Base-by-base conservation (phyloP, 2,888 invertebrate species). In the Clanis bilineata region DNA sequence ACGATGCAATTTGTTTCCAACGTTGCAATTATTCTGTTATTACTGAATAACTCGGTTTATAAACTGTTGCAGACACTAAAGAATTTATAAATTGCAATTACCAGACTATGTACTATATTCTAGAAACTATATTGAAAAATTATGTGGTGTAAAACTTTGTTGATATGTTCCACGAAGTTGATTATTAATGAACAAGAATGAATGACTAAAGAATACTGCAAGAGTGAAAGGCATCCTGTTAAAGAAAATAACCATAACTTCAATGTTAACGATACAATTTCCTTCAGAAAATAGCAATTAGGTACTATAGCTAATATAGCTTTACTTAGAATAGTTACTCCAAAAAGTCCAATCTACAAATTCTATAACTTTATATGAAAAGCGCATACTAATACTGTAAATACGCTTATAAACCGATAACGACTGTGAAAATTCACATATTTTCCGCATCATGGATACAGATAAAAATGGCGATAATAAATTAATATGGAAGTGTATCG, bases 41-140 rank as follows among this genome's bases (percentile, higher is more conserved):
- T 28, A 32, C 5, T 51, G 51, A 28, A 51, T 18, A 15, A 1
- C 32, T 9, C 41, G 18, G 12, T 25, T 15, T 18, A 1, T 18
- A 28, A 51, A 28, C 18, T 51, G 67, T 51, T 51, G 9, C 6
- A 32, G 51, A 28, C 51, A 51, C 1, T 18, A 15, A 51, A 18
- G 4, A 51, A 21, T 32, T 51, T 51, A 51, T 18, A 32, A 32
- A 18, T 10, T 44, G n/a, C 4, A 10, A 23, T 45, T 25, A 23
- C 25, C 25, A 1, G 5, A 25, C 6, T 12, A 12, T 10, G 12
- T n/a, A 25, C n/a, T n/a, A 25, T 23, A 23, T 45, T 23, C 23
- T 10, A 25, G n/a, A n/a, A n/a, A n/a, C n/a, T n/a, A n/a, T n/a
- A n/a, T n/a, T 10, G 28, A 4, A 18, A 12, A 9, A 51, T 1